Conservation (phyloP, 2,113 vertebrate genomes). For the Ariopsis seemanni region DNA sequence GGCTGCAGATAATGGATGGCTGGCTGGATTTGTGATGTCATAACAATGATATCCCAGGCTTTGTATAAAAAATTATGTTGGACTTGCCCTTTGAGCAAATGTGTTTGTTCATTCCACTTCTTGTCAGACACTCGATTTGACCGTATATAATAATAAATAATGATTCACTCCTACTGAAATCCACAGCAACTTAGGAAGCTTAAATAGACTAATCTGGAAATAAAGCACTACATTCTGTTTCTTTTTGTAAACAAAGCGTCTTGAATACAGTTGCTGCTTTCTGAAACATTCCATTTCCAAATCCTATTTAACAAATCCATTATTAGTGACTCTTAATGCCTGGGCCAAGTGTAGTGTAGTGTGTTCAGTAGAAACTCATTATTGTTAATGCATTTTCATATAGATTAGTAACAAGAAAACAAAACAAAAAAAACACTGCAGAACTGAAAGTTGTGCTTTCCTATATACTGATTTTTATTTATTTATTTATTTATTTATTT, state of each 20-base stretch:
- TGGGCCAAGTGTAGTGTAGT: neutral
- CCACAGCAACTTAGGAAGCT: neutral
- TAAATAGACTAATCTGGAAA: neutral
- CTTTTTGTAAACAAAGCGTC: neutral
- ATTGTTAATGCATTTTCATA: neutral
- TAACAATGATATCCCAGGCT: neutral
- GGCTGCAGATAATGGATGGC: too few relatives aligned
- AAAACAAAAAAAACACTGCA: too few relatives aligned
- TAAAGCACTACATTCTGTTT: neutral
- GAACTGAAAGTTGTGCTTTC: neutral
- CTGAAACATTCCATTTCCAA: neutral
- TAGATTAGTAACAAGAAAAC: neutral
- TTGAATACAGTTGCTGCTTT: neutral
- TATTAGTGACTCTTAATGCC: neutral
- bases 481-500: too few relatives aligned
- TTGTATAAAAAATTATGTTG: neutral
- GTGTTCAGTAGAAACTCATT: neutral
- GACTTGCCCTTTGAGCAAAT: neutral
- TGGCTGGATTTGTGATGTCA: neutral
- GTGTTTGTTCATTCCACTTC: neutral
- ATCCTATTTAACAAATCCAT: neutral
- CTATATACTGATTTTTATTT: too few relatives aligned
- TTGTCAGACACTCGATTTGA: neutral
- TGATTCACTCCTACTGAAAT: neutral
- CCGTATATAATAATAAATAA: neutral